These are phyloP conservation scores for Bubo bubo DNA, from an alignment of 2,113 vertebrate genomes.

Conservation along the genomic window DNA sequence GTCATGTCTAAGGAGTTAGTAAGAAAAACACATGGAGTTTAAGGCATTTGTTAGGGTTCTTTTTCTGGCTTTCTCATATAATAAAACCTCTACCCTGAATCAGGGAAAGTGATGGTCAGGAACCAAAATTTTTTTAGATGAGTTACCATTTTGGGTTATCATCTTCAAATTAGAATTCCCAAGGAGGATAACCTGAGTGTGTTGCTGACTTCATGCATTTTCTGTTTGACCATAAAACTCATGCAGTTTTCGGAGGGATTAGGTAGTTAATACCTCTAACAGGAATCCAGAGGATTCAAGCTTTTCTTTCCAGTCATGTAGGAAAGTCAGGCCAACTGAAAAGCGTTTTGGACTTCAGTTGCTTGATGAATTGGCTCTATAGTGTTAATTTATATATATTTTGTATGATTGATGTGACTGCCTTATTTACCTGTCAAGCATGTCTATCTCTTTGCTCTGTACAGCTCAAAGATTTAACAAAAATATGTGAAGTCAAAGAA, in stretches of 20 bases:
- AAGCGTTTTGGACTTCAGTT: background rate
- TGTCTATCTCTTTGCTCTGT: background rate
- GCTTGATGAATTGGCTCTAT: background rate
- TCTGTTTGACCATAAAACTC: background rate
- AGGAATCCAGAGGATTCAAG: background rate
- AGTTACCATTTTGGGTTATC: background rate
- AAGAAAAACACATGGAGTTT: background rate
- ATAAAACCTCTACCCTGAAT: background rate
- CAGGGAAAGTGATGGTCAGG: background rate
- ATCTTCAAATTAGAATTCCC: background rate
- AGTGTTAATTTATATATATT: background rate
- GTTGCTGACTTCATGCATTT: background rate
- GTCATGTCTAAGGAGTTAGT: background rate
- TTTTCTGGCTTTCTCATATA: background rate
- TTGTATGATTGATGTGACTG: background rate
- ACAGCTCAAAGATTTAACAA: background rate
- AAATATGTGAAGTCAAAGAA: background rate
- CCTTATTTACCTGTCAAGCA: background rate
- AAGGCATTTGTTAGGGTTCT: background rate
- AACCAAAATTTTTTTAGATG: background rate
- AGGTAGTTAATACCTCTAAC: background rate
- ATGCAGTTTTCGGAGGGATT: background rate
- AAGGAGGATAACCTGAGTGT: background rate
- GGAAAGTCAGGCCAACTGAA: background rate
- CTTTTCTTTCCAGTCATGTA: background rate